phyloP scores from a whole-genome alignment of 2,113 vertebrate species.

The Hyperoodon ampullatus region DNA sequence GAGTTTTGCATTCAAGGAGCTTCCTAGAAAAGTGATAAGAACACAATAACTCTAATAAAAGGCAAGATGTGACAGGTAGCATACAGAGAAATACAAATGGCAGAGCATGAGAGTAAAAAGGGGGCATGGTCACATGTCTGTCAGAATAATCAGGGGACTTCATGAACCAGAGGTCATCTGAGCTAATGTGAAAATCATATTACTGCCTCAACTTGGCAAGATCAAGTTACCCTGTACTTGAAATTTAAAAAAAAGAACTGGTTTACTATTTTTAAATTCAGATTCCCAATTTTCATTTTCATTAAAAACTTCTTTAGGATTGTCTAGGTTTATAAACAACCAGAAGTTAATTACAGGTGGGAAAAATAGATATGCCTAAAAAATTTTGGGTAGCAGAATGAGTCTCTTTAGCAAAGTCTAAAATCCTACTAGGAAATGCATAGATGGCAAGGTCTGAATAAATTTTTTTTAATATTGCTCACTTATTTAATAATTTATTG shows the following conservation, averaged over 20 bases:
- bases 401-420: neutral
- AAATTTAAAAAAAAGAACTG: neutral
- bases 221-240: neutral
- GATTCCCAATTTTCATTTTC: neutral
- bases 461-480: neutral
- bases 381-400: neutral
- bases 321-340: neutral
- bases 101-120: neutral
- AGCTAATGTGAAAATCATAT: neutral
- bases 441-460: neutral
- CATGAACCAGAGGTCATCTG: neutral
- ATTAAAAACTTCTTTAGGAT: neutral
- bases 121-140: no score
- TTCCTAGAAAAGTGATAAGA: neutral
- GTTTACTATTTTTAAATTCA: neutral
- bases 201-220: neutral
- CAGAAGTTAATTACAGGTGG: neutral
- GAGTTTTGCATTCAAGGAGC: neutral
- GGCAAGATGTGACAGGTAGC: neutral
- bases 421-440: neutral
- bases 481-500: neutral
- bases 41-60: neutral
- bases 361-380: neutral
- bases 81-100: neutral
- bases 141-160: neutral